Base-by-base conservation (phyloP, 2,888 invertebrate species). In the Hypselothyrea guttata region DNA sequence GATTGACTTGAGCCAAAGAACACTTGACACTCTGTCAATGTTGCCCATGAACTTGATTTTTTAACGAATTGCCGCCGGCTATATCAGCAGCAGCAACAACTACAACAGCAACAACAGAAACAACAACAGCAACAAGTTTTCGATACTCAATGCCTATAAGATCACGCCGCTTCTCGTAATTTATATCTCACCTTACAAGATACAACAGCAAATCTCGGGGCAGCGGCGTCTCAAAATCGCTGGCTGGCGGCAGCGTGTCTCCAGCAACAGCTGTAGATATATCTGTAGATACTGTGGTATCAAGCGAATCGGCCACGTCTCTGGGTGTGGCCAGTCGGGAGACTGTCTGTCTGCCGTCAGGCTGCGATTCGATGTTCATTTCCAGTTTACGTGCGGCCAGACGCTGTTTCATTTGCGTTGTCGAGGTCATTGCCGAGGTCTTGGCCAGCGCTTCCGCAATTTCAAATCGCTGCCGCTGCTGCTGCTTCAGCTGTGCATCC, bases 131-230 rank as follows among this genome's bases (percentile, higher is more conserved):
- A 70, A 74, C 75, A 62, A 65, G 72, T 81, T 59, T 22, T 81
- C 46, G 47, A 38, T 34, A 48, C 34, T 48, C 38, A 41, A 31
- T 45, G 31, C 9, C 16, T 27, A 7, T 28, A n/a, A n/a, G 31
- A 47, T 33, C 54, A 41, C 47, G 45, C 58, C 31, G 8, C 47
- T 49, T 5, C 46, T 56, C 54, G 49, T 22, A 52, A 67, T 90
- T n/a, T 61, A 42, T 60, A 41, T 54, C 84, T 90, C 91, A 93
- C 93, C 93, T 92, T 86, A 93, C 93, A 76, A 93, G 91, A 88
- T 93, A 93, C 67, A 93, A 88, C 51, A 93, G 90, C 61, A 93
- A 87, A 64, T 93, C 92, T 73, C 91, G 92, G 27, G 93, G 93
- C 41, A 93, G 93, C 46, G 55, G 60, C 34, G 55, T 49, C 47